Conservation (phyloP, 1,140 invertebrate species). For the Pantala flavescens region DNA sequence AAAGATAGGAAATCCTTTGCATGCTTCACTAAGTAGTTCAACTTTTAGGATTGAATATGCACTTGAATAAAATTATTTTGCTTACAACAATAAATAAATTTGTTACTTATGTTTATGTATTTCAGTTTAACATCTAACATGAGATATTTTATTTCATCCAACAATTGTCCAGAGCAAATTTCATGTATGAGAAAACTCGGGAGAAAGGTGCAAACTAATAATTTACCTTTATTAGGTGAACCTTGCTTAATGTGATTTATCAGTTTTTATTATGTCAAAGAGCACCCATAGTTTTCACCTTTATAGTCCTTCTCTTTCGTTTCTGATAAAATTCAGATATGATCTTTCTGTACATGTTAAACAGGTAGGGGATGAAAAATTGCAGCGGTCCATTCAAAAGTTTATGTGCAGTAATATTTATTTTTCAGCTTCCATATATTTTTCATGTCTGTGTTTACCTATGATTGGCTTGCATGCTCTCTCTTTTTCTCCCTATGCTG, state of each 20-base stretch:
- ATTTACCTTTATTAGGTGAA: background rate
- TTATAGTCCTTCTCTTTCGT: background rate
- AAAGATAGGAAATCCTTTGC: too few relatives aligned
- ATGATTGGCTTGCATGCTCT: background rate
- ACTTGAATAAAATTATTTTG: too few relatives aligned
- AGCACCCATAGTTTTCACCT: background rate
- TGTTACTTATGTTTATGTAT: too few relatives aligned
- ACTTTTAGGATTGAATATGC: too few relatives aligned
- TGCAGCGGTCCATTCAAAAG: background rate
- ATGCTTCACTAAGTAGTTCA: too few relatives aligned
- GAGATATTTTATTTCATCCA: too few relatives aligned
- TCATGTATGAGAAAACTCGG: background rate
- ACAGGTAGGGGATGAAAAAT: constrained; percentile 5
- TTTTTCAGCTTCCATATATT: constrained; percentile 9
- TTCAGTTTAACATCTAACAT: too few relatives aligned
- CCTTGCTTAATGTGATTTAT: background rate
- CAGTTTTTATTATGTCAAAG: background rate
- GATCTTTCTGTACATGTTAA: background rate
- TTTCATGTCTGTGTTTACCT: background rate
- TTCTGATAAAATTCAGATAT: background rate
- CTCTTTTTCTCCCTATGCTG: background rate
- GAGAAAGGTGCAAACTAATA: background rate
- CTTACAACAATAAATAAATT: too few relatives aligned
- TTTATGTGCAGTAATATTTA: background rate
- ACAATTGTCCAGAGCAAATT: too few relatives aligned